A percentile compares a stretch with the other conserved stretches of the same genome.
These are phyloP conservation scores for Numenius arquata DNA, from an alignment of 2,113 vertebrate species.

Conservation along the genomic window DNA sequence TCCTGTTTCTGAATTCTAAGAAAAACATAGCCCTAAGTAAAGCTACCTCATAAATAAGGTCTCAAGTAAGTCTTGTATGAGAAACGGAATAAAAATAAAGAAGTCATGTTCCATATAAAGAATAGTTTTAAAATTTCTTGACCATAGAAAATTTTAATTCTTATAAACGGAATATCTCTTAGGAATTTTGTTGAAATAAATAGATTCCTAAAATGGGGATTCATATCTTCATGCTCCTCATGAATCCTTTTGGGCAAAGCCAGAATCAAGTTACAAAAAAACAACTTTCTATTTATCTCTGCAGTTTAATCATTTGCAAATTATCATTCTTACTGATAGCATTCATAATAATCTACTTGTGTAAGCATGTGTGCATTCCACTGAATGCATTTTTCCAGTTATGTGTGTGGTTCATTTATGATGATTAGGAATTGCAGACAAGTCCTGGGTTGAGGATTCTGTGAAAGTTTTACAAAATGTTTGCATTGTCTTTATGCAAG, in stretches of 20 bases:
- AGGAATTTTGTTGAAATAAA: slow-evolving; percentile 45
- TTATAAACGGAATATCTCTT: not conserved
- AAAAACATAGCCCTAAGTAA: not conserved
- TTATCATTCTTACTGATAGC: slow-evolving; percentile 4
- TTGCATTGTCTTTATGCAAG: not conserved
- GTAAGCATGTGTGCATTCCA: not conserved
- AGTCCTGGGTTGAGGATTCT: not conserved
- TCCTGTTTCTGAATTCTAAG: not conserved
- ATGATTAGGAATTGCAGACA: not conserved
- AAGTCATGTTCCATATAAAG: not conserved
- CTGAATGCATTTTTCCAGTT: not conserved
- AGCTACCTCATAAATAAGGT: not conserved
- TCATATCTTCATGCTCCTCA: not conserved
- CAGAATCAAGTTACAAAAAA: slow-evolving; percentile 14
- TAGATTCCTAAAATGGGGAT: slow-evolving; percentile 18
- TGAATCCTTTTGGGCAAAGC: not conserved
- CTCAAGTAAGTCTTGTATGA: not conserved
- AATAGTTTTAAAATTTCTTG: not conserved
- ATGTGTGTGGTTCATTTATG: not conserved
- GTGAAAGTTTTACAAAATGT: not conserved
- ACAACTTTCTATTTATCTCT: not conserved
- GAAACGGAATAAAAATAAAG: not conserved
- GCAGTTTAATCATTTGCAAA: slow-evolving; percentile 43
- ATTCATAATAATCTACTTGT: not conserved
- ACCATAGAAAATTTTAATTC: not conserved